These are phyloP conservation scores for Athetis lepigone DNA, from an alignment of 2,888 invertebrate genomes.

Conservation along the genomic window DNA sequence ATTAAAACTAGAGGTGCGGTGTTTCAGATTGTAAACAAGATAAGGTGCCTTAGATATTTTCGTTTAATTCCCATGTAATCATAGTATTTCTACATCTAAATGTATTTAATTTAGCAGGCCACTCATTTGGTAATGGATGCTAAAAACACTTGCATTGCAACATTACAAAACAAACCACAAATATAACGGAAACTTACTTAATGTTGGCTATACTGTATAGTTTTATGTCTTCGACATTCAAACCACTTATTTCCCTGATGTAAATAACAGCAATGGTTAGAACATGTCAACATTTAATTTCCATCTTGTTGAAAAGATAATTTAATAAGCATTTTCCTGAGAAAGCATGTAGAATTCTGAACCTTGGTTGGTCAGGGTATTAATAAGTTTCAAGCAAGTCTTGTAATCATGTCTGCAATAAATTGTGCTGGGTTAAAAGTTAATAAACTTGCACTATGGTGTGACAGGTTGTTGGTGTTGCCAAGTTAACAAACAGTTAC, in stretches of 20 bases:
- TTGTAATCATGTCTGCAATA: constrained; percentile 35
- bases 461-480: constrained; percentile 32
- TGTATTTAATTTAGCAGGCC: constrained; percentile 6
- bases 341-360: constrained; percentile 5
- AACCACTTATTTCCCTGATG: neutral
- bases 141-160: constrained; percentile 9
- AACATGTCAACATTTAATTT: neutral
- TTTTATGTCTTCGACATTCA: constrained; percentile 1
- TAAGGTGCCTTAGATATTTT: constrained; percentile 2
- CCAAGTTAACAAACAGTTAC: constrained; percentile 24
- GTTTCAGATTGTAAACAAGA: constrained; percentile 4
- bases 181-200: constrained; percentile 3
- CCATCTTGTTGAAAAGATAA: constrained; percentile 5
- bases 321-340: neutral
- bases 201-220: neutral
- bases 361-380: constrained; percentile 15
- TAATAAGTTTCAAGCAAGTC: constrained; percentile 35
- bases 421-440: constrained; percentile 49
- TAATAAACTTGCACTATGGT: constrained; percentile 37
- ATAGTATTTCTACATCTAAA: constrained; percentile 10
- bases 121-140: constrained; percentile 11
- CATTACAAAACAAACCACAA: constrained; percentile 25
- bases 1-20: neutral
- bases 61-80: constrained; percentile 1
- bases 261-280: neutral